Evolutionary conservation across 2,797 vertebrate genomes (phyloP).

Genomic region (Manis javanica): DNA sequence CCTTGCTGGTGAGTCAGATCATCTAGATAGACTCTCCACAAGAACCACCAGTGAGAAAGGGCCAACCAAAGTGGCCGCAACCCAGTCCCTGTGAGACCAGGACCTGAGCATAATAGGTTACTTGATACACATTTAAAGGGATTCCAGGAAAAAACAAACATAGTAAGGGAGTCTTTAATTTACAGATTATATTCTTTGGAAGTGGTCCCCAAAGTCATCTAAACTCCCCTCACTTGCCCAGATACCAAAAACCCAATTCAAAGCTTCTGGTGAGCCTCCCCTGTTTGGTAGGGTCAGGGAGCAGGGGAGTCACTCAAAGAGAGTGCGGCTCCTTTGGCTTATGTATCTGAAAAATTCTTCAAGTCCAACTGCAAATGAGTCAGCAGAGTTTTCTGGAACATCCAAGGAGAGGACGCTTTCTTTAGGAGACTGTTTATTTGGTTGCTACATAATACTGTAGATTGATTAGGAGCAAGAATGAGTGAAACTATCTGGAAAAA

Average conservation of each 20-base stretch:
- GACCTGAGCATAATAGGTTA: neutral
- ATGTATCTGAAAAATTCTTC: neutral
- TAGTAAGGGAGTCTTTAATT: neutral
- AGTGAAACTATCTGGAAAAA: slow-evolving; percentile 73
- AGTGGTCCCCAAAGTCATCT: neutral
- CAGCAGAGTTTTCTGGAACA: slow-evolving; percentile 70
- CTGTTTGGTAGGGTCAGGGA: neutral
- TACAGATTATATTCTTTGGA: slow-evolving; percentile 22
- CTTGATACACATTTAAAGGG: neutral
- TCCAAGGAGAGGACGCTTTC: slow-evolving; percentile 43
- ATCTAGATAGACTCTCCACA: neutral
- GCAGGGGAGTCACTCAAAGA: neutral
- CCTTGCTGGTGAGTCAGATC: neutral
- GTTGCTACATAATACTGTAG: slow-evolving; percentile 78
- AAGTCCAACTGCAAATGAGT: slow-evolving; percentile 69
- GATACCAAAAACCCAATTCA: slow-evolving; percentile 3
- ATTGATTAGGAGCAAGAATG: slow-evolving; percentile 72
- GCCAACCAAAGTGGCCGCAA: neutral
- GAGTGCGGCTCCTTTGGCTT: neutral
- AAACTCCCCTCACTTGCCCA: neutral
- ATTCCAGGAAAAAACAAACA: neutral
- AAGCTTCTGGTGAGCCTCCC: neutral
- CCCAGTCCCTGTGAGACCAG: neutral
- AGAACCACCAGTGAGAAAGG: neutral
- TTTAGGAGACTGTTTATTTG: slow-evolving; percentile 72